Conservation (phyloP, 2,797 vertebrate species). For the Ispidina lecontei region DNA sequence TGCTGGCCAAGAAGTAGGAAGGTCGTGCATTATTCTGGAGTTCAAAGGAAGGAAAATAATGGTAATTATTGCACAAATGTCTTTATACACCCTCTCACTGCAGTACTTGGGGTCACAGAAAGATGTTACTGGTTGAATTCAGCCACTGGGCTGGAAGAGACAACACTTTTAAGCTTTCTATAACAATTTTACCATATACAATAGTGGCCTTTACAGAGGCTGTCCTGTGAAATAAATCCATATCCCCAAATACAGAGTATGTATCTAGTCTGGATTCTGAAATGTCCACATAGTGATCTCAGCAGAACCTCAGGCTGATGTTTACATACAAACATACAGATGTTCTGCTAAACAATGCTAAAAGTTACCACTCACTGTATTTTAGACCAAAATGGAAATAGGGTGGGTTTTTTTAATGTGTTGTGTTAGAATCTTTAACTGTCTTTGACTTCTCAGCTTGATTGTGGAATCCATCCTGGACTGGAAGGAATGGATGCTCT, state of each 20-base stretch:
- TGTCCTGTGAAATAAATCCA: background rate
- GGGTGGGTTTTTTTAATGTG: fast-evolving
- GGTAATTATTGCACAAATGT: slow-evolving; percentile 76
- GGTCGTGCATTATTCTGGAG: slow-evolving; percentile 95
- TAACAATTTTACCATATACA: background rate
- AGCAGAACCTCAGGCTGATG: background rate
- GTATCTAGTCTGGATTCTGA: background rate
- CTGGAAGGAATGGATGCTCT: slow-evolving; percentile 96
- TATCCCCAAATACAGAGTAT: background rate
- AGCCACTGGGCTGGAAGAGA: background rate
- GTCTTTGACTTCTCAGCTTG: slow-evolving; percentile 79
- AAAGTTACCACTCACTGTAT: background rate
- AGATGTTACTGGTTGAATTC: background rate
- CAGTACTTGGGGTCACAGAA: background rate
- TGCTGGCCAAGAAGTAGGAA: slow-evolving; percentile 94
- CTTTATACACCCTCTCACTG: background rate
- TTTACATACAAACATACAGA: background rate
- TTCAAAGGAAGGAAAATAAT: slow-evolving; percentile 98
- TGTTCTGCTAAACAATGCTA: background rate
- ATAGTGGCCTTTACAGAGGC: background rate
- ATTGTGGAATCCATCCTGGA: slow-evolving; percentile 95
- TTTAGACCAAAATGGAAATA: background rate
- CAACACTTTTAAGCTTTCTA: background rate
- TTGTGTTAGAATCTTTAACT: background rate
- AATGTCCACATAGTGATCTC: background rate